Conservation (phyloP, 1,140 invertebrate species). For the Neoseiulus cucumeris region DNA sequence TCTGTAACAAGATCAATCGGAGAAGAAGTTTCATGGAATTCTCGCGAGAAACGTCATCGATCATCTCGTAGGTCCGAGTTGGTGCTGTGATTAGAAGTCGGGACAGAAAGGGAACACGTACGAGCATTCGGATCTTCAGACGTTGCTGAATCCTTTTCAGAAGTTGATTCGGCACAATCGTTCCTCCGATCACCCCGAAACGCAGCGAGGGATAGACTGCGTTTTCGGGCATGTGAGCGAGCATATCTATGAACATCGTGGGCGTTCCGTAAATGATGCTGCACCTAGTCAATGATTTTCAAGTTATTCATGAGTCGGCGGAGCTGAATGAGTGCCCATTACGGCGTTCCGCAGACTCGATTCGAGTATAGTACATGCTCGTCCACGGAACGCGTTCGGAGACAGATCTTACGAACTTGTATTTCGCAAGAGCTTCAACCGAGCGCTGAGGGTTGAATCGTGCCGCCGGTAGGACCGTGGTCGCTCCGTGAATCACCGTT, state of each 20-base stretch:
- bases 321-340: neutral
- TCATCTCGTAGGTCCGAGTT: neutral
- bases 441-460: slow-evolving; percentile 45
- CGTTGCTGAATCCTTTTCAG: no score
- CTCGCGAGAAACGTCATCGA: neutral
- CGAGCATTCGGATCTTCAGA: no score
- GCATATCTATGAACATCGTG: slow-evolving; percentile 80
- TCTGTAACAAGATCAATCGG: slow-evolving; percentile 30
- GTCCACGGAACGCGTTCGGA: neutral
- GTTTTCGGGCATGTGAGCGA: slow-evolving; percentile 23
- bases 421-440: slow-evolving; percentile 40
- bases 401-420: slow-evolving; percentile 36
- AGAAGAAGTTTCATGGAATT: no score
- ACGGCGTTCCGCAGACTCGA: neutral
- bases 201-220: no score
- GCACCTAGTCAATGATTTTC: slow-evolving; percentile 35
- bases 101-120: neutral
- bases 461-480: slow-evolving; percentile 44
- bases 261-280: slow-evolving; percentile 70
- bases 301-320: slow-evolving; percentile 23
- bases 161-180: no score
- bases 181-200: no score
- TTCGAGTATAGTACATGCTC: neutral
- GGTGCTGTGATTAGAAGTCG: neutral
- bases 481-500: slow-evolving; percentile 40